Conservation (phyloP, 2,888 invertebrate species). For the Tetragonula carbonaria region DNA sequence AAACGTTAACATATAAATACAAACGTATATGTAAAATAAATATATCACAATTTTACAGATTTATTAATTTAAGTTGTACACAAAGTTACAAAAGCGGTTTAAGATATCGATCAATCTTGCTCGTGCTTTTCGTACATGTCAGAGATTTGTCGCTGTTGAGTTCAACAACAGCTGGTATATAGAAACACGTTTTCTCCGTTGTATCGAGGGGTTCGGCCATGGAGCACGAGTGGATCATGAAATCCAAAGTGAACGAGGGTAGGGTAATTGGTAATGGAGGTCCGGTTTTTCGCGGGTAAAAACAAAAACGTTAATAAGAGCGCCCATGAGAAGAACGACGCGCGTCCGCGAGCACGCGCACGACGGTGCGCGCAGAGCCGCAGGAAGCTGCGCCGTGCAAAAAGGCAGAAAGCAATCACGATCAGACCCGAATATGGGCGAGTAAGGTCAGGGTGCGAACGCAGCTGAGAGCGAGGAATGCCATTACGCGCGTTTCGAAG, state of each 20-base stretch:
- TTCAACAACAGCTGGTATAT: too few relatives aligned
- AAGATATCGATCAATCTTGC: too few relatives aligned
- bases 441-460: conserved; percentile 81
- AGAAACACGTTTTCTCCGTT: too few relatives aligned
- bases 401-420: conserved; percentile 80
- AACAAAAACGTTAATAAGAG: conserved; percentile 31
- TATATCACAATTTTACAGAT: too few relatives aligned
- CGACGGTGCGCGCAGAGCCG: conserved; percentile 38
- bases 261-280: neutral
- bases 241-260: neutral
- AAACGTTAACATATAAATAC: too few relatives aligned
- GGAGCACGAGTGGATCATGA: neutral
- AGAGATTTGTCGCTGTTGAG: too few relatives aligned
- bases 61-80: too few relatives aligned
- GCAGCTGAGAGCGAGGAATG: conserved; percentile 79
- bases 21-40: too few relatives aligned
- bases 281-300: conserved; percentile 13
- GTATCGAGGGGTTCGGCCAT: neutral
- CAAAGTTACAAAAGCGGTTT: too few relatives aligned
- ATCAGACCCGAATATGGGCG: conserved; percentile 79
- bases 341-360: conserved; percentile 43
- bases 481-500: conserved; percentile 77
- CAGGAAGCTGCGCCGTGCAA: conserved; percentile 67
- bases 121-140: too few relatives aligned
- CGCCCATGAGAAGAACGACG: conserved; percentile 56